Evolutionary conservation across 2,113 vertebrate species (phyloP), one percentile per base, ranked within the genome.

Genomic region (Cyprichromis sp.): DNA sequence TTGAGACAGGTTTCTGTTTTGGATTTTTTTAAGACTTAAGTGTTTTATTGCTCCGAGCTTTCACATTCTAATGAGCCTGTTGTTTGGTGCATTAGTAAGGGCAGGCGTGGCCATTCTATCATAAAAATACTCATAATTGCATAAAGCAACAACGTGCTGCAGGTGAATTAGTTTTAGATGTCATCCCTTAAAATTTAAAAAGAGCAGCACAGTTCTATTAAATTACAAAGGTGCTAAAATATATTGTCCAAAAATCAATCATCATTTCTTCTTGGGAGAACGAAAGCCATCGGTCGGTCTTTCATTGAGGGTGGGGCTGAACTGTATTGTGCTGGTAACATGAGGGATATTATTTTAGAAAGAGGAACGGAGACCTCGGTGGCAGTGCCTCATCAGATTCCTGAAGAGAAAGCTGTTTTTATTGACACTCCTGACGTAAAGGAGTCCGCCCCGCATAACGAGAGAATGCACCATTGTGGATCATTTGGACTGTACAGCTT

Each of bases 361-460:
- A 80, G 55, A 34, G 52, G 73, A 82, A 87, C 31, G 26, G 55
- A 29, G 81, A 61, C 40, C 26, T 83, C 5, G 10, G 40, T 76
- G 36, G 36, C 19, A 3, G 21, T 57, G 88, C 59, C 84, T 82
- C 63, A 73, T 79, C 38, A 79, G 34, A 86, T 63, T 59, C 52
- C 36, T 45, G 8, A 66, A 81, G 45, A 24, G 63, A 91, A 80
- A 55, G 31, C 71, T 78, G 84, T 61, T 95, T 94, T 91, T 91
- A 90, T 84, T 87, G 68, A 87, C 5, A 53, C 34, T 53, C 36
- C 54, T 81, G 26, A 42, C 38, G 6, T 68, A 13, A 17, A 42
- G 45, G 85, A 52, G 54, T 81, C 10, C 5, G 24, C 13, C 42
- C 55, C 26, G n/a, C 38, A 3, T 78, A 66, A 71, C 1, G 1